Base-by-base conservation (phyloP, 2,888 invertebrate species). In the Spodoptera littoralis region DNA sequence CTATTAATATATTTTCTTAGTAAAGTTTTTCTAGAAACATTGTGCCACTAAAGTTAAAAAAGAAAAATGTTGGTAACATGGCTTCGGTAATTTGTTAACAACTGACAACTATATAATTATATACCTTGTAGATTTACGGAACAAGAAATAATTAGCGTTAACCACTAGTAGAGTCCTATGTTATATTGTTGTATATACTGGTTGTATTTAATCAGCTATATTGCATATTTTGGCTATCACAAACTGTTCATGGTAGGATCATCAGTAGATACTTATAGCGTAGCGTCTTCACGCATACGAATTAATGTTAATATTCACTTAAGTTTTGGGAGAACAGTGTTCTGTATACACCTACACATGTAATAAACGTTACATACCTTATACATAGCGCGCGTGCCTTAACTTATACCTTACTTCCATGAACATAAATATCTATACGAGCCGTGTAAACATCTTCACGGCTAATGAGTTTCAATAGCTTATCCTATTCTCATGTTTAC, bases 381-480 rank as follows among this genome's bases (percentile, higher is more conserved):
- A 30, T 22, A 63, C 11, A 48, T 36, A 8, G 36, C 36, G 36
- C 36, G 47, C 54, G 41, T 22, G 12, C 27, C 11, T 18, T 8
- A 42, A 47, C 43, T 22, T 59, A 36, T 58, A 27, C 12, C 36
- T 64, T 45, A 24, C 45, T 36, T 57, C 27, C 11, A 54, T 27
- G 44, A 45, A 53, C 36, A 43, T 36, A 52, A n/a, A 41, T 52
- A 53, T 43, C 4, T 43, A 51, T 44, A 44, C 22, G 52, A 66
- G 36, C 36, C n/a, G 46, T 44, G 57, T 52, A 67, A 51, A 55
- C 36, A 22, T 70, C 41, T 60, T 44, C 18, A 58, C 46, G 42
- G 53, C 45, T 55, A 66, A 61, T 58, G 58, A 67, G 52, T 55
- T 66, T 54, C 44, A 61, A 41, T 59, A 61, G 46, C 48, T 46